Evolutionary conservation across 2,888 invertebrate species (phyloP).

Genomic region (Anagyrus pseudococci): DNA sequence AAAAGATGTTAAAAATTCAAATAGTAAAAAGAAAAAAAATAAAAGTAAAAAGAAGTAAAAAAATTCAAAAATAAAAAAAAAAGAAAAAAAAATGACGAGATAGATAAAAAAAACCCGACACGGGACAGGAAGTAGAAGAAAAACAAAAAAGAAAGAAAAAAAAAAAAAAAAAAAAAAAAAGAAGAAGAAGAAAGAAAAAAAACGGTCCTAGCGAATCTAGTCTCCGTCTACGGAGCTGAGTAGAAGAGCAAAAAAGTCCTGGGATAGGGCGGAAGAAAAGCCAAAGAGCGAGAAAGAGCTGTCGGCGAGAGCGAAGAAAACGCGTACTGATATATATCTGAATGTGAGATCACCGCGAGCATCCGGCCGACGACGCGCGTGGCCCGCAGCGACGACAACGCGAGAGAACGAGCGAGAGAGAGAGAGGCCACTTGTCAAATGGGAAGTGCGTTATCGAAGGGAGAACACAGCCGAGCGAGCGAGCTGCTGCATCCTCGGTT

Average conservation of each 20-base stretch:
- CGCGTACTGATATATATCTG: slow-evolving; percentile 44
- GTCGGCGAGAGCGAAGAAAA: slow-evolving; percentile 2
- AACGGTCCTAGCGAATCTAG: background rate
- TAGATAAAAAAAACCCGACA: too few species aligned
- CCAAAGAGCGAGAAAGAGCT: slow-evolving; percentile 4
- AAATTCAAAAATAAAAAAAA: too few species aligned
- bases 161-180: background rate
- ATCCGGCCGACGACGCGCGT: slow-evolving; percentile 48
- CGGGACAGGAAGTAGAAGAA: background rate
- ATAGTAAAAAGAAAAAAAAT: background rate
- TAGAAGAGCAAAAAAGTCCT: too few species aligned
- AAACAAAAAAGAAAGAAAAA: background rate
- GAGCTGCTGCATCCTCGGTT: slow-evolving; percentile 3
- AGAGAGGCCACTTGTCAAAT: slow-evolving; percentile 50
- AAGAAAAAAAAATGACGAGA: too few species aligned
- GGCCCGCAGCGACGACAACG: background rate
- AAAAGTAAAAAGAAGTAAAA: too few species aligned
- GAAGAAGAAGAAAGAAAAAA: background rate
- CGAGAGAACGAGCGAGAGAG: background rate
- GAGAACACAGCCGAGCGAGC: background rate
- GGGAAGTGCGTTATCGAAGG: slow-evolving; percentile 59
- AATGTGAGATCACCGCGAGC: slow-evolving; percentile 52
- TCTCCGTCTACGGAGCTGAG: background rate
- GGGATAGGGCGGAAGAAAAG: slow-evolving; percentile 11
- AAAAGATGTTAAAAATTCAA: slow-evolving; percentile 6